Evolutionary conservation across 1,140 invertebrate genomes (phyloP).

Genomic region (Cydia strobilella): DNA sequence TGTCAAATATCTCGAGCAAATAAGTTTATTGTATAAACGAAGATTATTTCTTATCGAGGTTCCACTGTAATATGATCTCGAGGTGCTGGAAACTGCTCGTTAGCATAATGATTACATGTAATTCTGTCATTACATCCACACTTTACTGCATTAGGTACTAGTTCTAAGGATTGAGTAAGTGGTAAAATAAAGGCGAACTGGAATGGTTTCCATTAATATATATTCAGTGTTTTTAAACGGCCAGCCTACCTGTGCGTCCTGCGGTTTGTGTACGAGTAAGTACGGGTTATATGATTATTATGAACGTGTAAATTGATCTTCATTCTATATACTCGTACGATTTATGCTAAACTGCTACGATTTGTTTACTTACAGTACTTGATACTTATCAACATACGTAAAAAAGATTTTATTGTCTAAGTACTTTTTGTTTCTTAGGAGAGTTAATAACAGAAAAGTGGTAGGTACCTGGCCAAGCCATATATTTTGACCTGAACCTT

Average conservation of each 20-base stretch:
- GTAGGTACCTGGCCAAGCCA: too few relatives aligned
- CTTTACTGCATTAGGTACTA: not conserved
- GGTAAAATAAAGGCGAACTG: not conserved
- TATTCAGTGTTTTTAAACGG: not conserved
- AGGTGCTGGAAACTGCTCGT: not conserved
- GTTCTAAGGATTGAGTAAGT: slow-evolving; percentile 5
- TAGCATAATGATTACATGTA: not conserved
- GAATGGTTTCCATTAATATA: slow-evolving; percentile 3
- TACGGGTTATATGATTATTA: too few relatives aligned
- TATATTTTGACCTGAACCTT: too few relatives aligned
- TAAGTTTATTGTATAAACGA: too few relatives aligned
- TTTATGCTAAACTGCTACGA: too few relatives aligned
- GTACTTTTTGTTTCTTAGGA: too few relatives aligned
- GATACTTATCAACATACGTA: too few relatives aligned
- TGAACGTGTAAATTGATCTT: slow-evolving; percentile 10
- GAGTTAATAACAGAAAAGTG: too few relatives aligned
- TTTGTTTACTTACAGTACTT: too few relatives aligned
- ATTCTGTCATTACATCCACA: slow-evolving; percentile 15
- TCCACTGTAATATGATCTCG: not conserved
- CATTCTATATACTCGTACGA: not conserved
- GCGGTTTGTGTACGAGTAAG: not conserved
- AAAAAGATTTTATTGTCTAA: too few relatives aligned
- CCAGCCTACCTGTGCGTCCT: not conserved
- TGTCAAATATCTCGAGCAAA: too few relatives aligned
- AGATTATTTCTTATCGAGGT: too few relatives aligned